A percentile compares a stretch with the other conserved stretches of the same genome.
These are phyloP conservation scores for Chrysaora quinquecirrha DNA, from an alignment of 30 jellyfish, hydroid and myxozoan species.

Conservation along the genomic window DNA sequence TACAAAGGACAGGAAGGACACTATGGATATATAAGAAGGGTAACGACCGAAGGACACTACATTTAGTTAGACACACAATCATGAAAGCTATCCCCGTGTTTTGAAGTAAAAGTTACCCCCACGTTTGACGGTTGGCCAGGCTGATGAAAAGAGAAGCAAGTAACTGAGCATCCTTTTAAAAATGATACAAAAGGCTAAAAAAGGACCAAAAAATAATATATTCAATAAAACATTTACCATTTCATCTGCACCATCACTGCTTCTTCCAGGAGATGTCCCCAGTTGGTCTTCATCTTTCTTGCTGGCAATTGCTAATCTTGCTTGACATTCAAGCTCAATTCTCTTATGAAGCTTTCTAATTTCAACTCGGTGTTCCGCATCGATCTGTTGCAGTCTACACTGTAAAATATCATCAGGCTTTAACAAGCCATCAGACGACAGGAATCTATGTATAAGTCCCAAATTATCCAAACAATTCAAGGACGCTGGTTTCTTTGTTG, in stretches of 20 bases:
- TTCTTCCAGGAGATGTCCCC: constrained; percentile 16
- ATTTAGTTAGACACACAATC: too few species aligned
- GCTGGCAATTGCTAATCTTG: constrained; percentile 49
- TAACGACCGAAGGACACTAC: too few species aligned
- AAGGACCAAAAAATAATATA: too few species aligned
- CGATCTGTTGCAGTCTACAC: constrained; percentile 59
- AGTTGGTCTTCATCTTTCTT: constrained; percentile 32
- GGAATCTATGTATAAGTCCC: constrained; percentile 27
- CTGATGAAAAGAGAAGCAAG: too few species aligned
- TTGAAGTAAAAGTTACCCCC: too few species aligned
- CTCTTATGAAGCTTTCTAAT: constrained; percentile 65
- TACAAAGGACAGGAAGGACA: too few species aligned
- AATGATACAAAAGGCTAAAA: too few species aligned
- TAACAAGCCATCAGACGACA: constrained; percentile 84
- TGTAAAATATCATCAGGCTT: constrained; percentile 57
- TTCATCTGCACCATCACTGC: background rate
- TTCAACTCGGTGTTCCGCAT: constrained; percentile 62
- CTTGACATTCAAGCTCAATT: constrained; percentile 81
- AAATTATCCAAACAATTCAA: constrained; percentile 26
- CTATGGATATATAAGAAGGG: too few species aligned
- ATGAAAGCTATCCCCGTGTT: too few species aligned
- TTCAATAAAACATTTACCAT: too few species aligned
- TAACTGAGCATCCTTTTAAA: too few species aligned
- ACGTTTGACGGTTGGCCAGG: too few species aligned
- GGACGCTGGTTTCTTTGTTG: background rate